Conservation (phyloP, 2,888 invertebrate genomes). For the Branchinecta sandiegonensis region DNA sequence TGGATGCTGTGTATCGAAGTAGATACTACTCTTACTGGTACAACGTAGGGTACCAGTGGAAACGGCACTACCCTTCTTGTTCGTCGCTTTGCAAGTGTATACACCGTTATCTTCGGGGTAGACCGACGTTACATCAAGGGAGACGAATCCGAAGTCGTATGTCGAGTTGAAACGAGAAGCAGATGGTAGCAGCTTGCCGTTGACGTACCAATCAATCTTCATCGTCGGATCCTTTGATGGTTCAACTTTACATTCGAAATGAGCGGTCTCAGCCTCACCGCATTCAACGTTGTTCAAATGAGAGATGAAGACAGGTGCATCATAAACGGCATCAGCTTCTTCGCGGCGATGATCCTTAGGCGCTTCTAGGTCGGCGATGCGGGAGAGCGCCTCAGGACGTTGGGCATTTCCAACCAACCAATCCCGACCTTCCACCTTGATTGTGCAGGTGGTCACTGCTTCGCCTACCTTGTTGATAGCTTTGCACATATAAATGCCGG, state of each 20-base stretch:
- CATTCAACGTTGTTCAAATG: slow-evolving; percentile 81
- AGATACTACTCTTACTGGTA: slow-evolving; percentile 56
- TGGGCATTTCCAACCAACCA: slow-evolving; percentile 74
- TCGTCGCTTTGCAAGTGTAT: slow-evolving; percentile 76
- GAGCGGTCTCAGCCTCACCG: slow-evolving; percentile 69
- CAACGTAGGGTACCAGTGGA: slow-evolving; percentile 78
- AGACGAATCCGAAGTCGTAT: slow-evolving; percentile 90
- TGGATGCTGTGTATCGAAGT: slow-evolving; percentile 82
- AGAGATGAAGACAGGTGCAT: slow-evolving; percentile 72
- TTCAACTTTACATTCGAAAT: slow-evolving; percentile 82
- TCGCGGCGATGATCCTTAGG: slow-evolving; percentile 47
- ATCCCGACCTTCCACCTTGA: slow-evolving; percentile 66
- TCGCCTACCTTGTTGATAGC: slow-evolving; percentile 85
- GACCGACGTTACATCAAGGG: slow-evolving; percentile 70
- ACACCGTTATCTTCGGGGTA: slow-evolving; percentile 86
- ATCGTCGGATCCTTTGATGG: slow-evolving; percentile 81
- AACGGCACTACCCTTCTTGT: slow-evolving; percentile 72
- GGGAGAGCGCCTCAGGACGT: slow-evolving; percentile 74
- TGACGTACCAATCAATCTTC: slow-evolving; percentile 85
- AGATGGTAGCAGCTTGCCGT: slow-evolving; percentile 71
- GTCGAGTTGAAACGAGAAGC: slow-evolving; percentile 81
- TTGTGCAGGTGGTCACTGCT: slow-evolving; percentile 77
- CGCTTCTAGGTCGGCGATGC: slow-evolving; percentile 70
- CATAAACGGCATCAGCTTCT: slow-evolving; percentile 61
- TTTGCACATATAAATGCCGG: slow-evolving; percentile 87